These are phyloP conservation scores for Drosophila kurseongensis DNA, from an alignment of 1,140 invertebrate species.

Conservation along the genomic window DNA sequence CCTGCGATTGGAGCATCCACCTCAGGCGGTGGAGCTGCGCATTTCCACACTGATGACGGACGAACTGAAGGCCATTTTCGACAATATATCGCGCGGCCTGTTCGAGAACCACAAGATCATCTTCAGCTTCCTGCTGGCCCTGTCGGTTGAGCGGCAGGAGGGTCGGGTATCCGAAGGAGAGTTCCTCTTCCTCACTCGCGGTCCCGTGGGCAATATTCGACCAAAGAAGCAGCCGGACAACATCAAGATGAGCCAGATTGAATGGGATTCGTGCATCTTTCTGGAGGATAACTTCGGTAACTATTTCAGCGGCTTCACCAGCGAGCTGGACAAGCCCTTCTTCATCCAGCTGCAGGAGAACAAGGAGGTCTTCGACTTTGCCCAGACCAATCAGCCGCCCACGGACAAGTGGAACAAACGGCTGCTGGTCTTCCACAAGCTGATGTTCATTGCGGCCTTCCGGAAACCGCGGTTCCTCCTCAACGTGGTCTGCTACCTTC, in stretches of 20 bases:
- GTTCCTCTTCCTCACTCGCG: slow-evolving; percentile 62
- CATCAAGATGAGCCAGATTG: slow-evolving; percentile 69
- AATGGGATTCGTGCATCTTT: slow-evolving; percentile 88
- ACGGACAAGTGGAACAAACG: slow-evolving; percentile 86
- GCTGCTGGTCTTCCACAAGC: slow-evolving; percentile 90
- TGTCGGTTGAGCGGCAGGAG: slow-evolving; percentile 89
- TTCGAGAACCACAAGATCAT: slow-evolving; percentile 97
- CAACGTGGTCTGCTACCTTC: slow-evolving; percentile 92
- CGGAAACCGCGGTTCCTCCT: slow-evolving; percentile 93
- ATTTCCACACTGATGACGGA: slow-evolving; percentile 89
- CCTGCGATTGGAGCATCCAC: slow-evolving; percentile 87
- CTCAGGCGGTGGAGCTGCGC: slow-evolving; percentile 86
- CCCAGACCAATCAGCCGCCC: slow-evolving; percentile 11
- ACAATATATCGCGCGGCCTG: slow-evolving; percentile 93
- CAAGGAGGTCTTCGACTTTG: slow-evolving; percentile 65
- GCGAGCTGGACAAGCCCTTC: slow-evolving; percentile 86
- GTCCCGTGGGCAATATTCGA: slow-evolving; percentile 80
- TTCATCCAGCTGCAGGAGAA: slow-evolving; percentile 87
- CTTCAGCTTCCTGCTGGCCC: slow-evolving; percentile 93
- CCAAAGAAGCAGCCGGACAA: slow-evolving; percentile 39
- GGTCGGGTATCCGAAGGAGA: slow-evolving; percentile 64
- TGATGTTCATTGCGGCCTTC: slow-evolving; percentile 92
- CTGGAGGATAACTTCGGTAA: slow-evolving; percentile 86
- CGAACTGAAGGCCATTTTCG: slow-evolving; percentile 93
- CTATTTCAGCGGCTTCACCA: slow-evolving; percentile 85